These are phyloP conservation scores for Solenodon paradoxus DNA, from an alignment of 2,113 vertebrate species.

Conservation along the genomic window DNA sequence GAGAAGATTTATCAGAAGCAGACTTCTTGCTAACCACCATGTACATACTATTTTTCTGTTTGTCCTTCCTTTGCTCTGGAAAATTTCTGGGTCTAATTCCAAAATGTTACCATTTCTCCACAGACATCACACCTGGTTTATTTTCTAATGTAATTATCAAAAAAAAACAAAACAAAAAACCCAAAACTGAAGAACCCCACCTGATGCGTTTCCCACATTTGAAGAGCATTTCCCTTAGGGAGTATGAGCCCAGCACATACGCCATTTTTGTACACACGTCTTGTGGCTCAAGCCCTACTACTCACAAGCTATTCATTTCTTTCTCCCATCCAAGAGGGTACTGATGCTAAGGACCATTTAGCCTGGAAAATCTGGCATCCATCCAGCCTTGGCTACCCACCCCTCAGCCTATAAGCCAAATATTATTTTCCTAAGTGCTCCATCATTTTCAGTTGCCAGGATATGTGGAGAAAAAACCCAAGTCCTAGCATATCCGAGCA, in stretches of 20 bases:
- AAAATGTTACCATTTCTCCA: conserved; percentile 32
- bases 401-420: neutral
- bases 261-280: no score
- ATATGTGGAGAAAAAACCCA: neutral
- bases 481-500: neutral
- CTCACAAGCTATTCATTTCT: neutral
- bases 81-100: conserved; percentile 21
- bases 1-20: conserved; percentile 23
- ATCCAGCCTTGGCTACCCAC: neutral
- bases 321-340: conserved; percentile 37
- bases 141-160: conserved; percentile 55
- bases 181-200: no score
- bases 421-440: neutral
- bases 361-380: neutral
- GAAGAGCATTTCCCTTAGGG: neutral
- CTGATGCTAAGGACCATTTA: neutral
- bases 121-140: neutral
- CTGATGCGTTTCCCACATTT: conserved; percentile 24
- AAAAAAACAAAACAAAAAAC: conserved; percentile 53
- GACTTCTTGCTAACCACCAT: neutral
- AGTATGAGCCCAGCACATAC: neutral
- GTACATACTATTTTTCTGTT: neutral
- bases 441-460: neutral
- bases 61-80: neutral
- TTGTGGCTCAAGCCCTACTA: no score